Evolutionary conservation across 1,140 invertebrate species (phyloP), one percentile per base, ranked within the genome.

Genomic region (Brachionus asplanchnoidis): DNA sequence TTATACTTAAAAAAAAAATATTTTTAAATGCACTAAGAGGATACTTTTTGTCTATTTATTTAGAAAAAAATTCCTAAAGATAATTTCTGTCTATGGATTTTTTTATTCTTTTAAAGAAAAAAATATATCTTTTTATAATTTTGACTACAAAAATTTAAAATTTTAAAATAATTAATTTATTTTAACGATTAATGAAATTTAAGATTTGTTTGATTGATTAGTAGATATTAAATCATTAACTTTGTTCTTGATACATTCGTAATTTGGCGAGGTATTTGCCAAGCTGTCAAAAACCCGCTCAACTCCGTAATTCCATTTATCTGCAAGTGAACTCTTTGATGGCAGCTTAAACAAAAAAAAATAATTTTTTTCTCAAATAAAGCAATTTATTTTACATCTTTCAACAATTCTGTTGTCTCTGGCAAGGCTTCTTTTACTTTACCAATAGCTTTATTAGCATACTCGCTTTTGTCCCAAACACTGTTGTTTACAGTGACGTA

Each of bases 381-480:
- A 7, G 3, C 12, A 11, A 12, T 12, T 26, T 50, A n/a, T 28
- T 46, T 60, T 82, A 82, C 79, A 36, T 82, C 65, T 68, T 82
- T 82, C 9, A 65, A 12, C 11, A 82, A 5, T 28, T 82, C 79
- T 3, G 79, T 82, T 9, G 79, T 44, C 40, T 82, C 79, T 42
- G 53, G 79, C 9, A 82, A 68, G 12, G 79, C 32, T 28, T 68
- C n/a, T 82, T 82, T 82, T 12, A 82, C 53, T 68, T 82, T 9
- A 68, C 11, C n/a, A 65, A 82, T 82, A 17, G 32, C 50, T 17
- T 65, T 82, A 11, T 68, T 82, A 12, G 79, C 79, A 68, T 82
- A 82, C n/a, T 82, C 79, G 40, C 79, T 82, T 46, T 82, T 82
- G 23, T 82, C 79, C 79, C 79, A 82, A 28, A 82, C 65, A 14